These are phyloP conservation scores for Drosophila ficusphila DNA, from an alignment of 1,140 invertebrate species.

Conservation along the genomic window DNA sequence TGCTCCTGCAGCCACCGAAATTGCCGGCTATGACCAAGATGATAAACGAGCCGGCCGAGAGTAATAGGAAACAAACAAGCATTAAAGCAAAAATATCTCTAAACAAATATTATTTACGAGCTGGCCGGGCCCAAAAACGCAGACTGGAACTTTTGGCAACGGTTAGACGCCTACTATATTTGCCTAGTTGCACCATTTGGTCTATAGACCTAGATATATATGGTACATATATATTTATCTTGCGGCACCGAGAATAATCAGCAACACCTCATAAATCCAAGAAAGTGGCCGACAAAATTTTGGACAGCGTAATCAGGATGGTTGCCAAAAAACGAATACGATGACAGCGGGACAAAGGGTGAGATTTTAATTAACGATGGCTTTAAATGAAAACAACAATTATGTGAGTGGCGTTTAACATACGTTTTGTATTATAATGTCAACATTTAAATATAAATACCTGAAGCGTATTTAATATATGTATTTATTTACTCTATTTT, in stretches of 20 bases:
- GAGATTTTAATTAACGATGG: background rate
- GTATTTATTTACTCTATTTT: no score
- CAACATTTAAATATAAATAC: no score
- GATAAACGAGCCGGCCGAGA: constrained; percentile 64
- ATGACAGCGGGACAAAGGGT: background rate
- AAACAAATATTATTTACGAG: constrained; percentile 77
- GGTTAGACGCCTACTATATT: constrained; percentile 46
- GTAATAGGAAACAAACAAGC: constrained; percentile 71
- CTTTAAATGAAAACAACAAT: background rate
- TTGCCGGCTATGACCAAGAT: constrained; percentile 46
- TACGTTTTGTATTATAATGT: background rate
- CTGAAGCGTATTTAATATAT: no score
- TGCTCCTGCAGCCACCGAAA: constrained; percentile 42
- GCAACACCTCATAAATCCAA: constrained; percentile 71
- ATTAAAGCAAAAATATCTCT: constrained; percentile 70
- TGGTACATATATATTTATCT: constrained; percentile 50
- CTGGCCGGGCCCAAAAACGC: constrained; percentile 4
- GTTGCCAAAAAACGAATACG: constrained; percentile 21
- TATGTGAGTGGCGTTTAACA: background rate
- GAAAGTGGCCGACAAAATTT: constrained; percentile 21
- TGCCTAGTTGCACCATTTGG: constrained; percentile 22
- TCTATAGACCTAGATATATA: constrained; percentile 8
- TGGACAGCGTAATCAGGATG: constrained; percentile 39
- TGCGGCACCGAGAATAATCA: constrained; percentile 59
- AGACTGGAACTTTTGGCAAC: constrained; percentile 57